phyloP scores from a whole-genome alignment of 53 echinoderm and acorn worm species.

The Antedon mediterranea region DNA sequence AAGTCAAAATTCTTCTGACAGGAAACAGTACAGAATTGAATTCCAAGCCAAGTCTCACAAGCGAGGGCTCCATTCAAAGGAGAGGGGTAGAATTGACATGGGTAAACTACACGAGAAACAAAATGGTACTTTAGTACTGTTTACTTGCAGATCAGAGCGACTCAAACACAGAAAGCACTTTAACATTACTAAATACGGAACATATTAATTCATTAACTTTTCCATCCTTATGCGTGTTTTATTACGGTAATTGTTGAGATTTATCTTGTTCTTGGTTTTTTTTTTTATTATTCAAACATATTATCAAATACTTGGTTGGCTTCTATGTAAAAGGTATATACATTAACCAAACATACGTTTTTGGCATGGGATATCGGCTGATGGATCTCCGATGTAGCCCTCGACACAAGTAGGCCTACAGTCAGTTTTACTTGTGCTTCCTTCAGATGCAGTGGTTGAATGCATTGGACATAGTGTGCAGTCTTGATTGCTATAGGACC shows the following conservation, averaged over 20 bases:
- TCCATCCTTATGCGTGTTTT: no score
- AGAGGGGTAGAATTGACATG: constrained; percentile 18
- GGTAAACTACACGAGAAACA: constrained; percentile 15
- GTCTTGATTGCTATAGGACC: constrained; percentile 18
- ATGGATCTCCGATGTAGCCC: constrained; percentile 36
- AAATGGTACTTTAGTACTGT: background rate
- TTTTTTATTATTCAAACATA: no score
- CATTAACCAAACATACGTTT: no score
- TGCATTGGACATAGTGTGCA: constrained; percentile 25
- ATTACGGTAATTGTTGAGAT: no score
- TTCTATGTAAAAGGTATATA: no score
- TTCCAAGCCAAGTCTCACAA: constrained; percentile 28
- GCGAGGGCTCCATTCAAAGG: constrained; percentile 29
- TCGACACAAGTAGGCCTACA: constrained; percentile 26
- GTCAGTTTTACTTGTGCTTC: constrained; percentile 10
- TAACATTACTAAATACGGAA: no score
- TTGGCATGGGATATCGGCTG: constrained; percentile 10
- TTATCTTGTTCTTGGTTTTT: no score
- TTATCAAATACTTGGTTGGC: no score
- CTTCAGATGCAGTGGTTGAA: constrained; percentile 9
- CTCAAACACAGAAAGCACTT: no score
- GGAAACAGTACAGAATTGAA: constrained; percentile 29
- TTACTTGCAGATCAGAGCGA: no score
- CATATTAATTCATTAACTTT: no score
- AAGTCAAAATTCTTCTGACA: constrained; percentile 31